Evolutionary conservation across 2,113 vertebrate species (phyloP).

Genomic region (Archocentrus centrarchus): DNA sequence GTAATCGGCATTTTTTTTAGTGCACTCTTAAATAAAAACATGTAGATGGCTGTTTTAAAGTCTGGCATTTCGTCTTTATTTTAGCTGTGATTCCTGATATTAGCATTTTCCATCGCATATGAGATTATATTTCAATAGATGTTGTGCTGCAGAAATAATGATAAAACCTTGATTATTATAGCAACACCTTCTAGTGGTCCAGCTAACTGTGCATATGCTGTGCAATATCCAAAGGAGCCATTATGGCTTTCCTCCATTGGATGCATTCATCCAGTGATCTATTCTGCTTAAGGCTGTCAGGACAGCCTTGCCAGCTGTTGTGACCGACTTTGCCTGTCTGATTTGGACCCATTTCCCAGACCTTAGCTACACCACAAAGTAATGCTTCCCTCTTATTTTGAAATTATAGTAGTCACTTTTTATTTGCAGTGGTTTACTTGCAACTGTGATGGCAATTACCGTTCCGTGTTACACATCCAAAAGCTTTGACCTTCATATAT

Average conservation of each 20-base stretch:
- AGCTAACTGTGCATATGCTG: slow-evolving; percentile 8
- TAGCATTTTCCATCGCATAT: neutral
- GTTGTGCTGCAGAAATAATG: neutral
- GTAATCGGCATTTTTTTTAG: neutral
- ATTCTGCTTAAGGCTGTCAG: slow-evolving; percentile 59
- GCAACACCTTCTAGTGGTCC: neutral
- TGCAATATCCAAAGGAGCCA: slow-evolving; percentile 16
- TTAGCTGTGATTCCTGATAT: neutral
- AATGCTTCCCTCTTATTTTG: neutral
- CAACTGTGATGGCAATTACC: neutral
- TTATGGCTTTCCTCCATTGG: slow-evolving; percentile 39
- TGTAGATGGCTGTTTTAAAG: neutral
- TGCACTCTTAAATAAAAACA: neutral
- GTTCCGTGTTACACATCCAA: neutral
- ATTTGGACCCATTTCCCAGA: slow-evolving; percentile 53
- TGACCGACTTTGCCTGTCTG: slow-evolving; percentile 61
- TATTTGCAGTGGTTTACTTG: neutral
- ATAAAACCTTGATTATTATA: neutral
- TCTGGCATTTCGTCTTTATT: neutral
- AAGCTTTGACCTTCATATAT: neutral
- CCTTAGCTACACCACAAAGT: slow-evolving; percentile 23
- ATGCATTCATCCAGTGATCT: slow-evolving; percentile 59
- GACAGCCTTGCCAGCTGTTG: slow-evolving; percentile 63
- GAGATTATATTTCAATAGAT: neutral
- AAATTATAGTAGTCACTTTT: neutral